phyloP scores from a whole-genome alignment of 2,797 vertebrate genomes.

The Muscicapa comitata region DNA sequence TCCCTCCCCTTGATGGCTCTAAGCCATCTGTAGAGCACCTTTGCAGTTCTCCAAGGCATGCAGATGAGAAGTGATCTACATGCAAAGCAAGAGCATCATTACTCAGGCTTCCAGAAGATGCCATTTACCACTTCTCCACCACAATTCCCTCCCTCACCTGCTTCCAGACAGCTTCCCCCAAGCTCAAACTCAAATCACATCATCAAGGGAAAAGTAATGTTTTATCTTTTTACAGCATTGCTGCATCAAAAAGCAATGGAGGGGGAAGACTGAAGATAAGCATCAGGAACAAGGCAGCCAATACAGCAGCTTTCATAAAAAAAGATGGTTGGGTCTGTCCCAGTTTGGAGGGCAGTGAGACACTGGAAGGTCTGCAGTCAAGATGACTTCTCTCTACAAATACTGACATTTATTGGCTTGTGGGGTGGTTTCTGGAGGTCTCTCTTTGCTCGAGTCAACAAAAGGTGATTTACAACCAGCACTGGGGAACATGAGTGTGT shows the following conservation, averaged over 20 bases:
- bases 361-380: background rate
- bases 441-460: background rate
- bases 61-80: constrained; percentile 23
- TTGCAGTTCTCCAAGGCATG: background rate
- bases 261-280: background rate
- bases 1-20: constrained; percentile 18
- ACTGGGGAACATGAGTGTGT: rapidly evolving
- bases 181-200: background rate
- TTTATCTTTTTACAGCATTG: background rate
- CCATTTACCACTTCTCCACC: background rate
- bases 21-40: constrained; percentile 57
- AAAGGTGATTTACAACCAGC: background rate
- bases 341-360: background rate
- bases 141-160: background rate
- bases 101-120: background rate
- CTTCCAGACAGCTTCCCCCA: background rate
- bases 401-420: background rate
- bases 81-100: constrained; percentile 4
- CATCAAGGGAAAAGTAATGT: background rate
- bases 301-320: background rate
- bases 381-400: background rate
- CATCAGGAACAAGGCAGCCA: background rate
- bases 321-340: background rate
- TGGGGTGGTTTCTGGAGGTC: background rate
- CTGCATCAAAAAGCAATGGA: background rate